These are phyloP conservation scores for Sebastes trivittatus DNA, from an alignment of 2,797 vertebrate genomes.

Conservation along the genomic window DNA sequence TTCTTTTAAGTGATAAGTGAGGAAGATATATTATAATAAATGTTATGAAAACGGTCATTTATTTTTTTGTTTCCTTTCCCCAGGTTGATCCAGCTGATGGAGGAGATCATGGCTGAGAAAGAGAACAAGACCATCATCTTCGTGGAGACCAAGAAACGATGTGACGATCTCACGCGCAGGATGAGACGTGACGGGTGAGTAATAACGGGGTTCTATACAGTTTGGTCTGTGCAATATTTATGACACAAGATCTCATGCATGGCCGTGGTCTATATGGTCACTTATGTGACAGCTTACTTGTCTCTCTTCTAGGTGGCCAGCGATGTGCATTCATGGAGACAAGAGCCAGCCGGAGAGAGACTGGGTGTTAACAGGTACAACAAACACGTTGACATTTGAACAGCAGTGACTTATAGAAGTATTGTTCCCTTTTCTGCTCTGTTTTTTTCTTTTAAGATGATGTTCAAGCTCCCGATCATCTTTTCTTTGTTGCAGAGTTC, in stretches of 20 bases:
- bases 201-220: not conserved
- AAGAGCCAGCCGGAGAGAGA: conserved; percentile 99
- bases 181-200: conserved; percentile 97
- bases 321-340: conserved; percentile 99
- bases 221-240: not conserved
- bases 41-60: not conserved
- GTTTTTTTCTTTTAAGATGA: not conserved
- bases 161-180: conserved; percentile 95
- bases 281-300: not conserved
- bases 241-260: not conserved
- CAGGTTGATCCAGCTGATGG: conserved; percentile 95
- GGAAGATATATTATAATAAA: not conserved
- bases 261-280: not conserved
- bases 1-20: not conserved
- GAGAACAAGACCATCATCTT: conserved; percentile 99
- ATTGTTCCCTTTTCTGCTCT: not conserved
- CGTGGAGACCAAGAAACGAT: conserved; percentile 95
- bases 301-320: conserved; percentile 89
- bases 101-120: conserved; percentile 99
- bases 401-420: not conserved
- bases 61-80: not conserved
- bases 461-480: not conserved
- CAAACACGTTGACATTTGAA: not conserved
- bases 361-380: conserved; percentile 86
- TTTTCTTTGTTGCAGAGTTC: conserved; percentile 86